phyloP scores from a whole-genome alignment of 2,113 vertebrate species.

The Brachionichthys hirsutus region DNA sequence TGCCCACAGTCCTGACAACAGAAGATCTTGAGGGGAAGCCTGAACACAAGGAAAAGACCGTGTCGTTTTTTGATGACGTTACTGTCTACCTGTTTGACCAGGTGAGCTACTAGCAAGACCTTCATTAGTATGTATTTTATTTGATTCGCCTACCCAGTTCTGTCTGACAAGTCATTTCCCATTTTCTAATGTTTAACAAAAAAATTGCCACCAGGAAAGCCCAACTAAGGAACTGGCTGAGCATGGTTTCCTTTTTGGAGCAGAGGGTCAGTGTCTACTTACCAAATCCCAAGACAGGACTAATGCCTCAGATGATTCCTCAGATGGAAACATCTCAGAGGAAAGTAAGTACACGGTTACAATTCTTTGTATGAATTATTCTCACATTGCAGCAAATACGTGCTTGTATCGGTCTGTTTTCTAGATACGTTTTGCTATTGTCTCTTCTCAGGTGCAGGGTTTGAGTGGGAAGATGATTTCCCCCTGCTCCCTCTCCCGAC shows the following conservation, averaged over 20 bases:
- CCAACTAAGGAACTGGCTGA: constrained; percentile 87
- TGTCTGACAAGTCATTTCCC: neutral
- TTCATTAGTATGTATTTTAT: neutral
- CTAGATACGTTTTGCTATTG: neutral
- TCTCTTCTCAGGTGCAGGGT: constrained; percentile 76
- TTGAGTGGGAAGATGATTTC: constrained; percentile 88
- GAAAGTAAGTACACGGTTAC: constrained; percentile 78
- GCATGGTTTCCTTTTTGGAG: constrained; percentile 71
- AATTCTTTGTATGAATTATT: neutral
- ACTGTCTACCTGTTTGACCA: constrained; percentile 98
- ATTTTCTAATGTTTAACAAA: neutral
- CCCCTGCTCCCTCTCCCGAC: constrained; percentile 77
- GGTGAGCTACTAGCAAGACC: constrained; percentile 66
- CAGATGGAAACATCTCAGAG: constrained; percentile 77
- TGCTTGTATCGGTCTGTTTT: no score
- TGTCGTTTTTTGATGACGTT: constrained; percentile 95
- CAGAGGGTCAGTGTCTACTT: constrained; percentile 52
- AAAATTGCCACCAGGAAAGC: constrained; percentile 84
- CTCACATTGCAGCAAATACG: no score
- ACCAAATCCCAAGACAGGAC: constrained; percentile 58
- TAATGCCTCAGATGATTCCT: constrained; percentile 64
- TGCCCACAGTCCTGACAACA: constrained; percentile 70
- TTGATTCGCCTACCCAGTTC: neutral
- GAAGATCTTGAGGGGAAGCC: constrained; percentile 79
- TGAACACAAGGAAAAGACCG: constrained; percentile 88